phyloP scores from a whole-genome alignment of 2,888 invertebrate genomes.

The Melieria omissa region DNA sequence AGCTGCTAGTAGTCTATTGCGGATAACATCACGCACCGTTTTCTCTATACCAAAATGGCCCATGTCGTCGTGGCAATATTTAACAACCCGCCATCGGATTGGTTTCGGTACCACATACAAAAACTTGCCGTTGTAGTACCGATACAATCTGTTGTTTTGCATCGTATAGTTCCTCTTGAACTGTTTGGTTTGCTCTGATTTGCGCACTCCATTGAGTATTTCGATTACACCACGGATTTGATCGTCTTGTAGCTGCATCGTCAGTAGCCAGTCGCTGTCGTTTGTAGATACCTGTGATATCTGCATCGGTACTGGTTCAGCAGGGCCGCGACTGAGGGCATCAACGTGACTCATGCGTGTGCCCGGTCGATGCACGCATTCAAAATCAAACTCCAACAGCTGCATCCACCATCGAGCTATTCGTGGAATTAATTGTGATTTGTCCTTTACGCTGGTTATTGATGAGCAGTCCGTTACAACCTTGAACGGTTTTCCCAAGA shows the following conservation, averaged over 20 bases:
- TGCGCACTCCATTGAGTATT: conserved; percentile 1
- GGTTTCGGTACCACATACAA: conserved; percentile 9
- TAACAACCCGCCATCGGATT: conserved; percentile 2
- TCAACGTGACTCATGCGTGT: conserved; percentile 37
- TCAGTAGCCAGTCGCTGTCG: conserved; percentile 40
- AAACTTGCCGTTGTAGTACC: not conserved
- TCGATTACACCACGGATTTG: not conserved
- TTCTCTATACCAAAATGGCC: conserved; percentile 17
- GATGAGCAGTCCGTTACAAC: conserved; percentile 39
- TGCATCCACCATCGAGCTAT: conserved; percentile 20
- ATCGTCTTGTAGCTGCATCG: conserved; percentile 40
- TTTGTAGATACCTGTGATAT: conserved; percentile 12
- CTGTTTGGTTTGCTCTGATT: conserved; percentile 7
- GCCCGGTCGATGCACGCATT: conserved; percentile 30
- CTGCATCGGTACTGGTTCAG: not conserved
- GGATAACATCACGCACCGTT: not conserved
- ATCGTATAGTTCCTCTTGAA: conserved; percentile 17
- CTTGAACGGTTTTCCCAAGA: conserved; percentile 48
- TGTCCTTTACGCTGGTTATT: conserved; percentile 32
- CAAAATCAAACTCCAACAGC: conserved; percentile 28
- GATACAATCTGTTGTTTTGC: conserved; percentile 21
- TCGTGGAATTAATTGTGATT: conserved; percentile 30
- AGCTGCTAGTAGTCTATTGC: not conserved
- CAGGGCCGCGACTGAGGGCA: conserved; percentile 38
- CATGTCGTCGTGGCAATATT: conserved; percentile 13